Conservation (phyloP, 1,140 invertebrate species). For the Sminthurides bifidus region DNA sequence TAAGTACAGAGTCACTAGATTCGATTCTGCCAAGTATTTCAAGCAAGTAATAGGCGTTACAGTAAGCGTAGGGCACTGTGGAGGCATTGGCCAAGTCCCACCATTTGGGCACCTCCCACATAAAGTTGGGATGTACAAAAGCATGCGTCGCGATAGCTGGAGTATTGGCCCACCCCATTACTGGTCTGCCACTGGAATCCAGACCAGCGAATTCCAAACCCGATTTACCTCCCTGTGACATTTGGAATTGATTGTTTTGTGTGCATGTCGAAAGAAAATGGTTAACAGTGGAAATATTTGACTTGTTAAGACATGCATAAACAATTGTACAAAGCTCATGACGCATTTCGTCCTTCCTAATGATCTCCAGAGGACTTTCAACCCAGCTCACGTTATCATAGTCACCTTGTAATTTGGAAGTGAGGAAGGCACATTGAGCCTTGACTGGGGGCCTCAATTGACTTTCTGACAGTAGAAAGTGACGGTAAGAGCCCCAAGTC, state of each 20-base stretch:
- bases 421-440: not conserved
- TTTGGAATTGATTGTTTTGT: not conserved
- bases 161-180: slow-evolving; percentile 90
- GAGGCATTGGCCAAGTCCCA: slow-evolving; percentile 87
- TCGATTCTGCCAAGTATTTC: slow-evolving; percentile 69
- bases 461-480: not conserved
- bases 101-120: slow-evolving; percentile 77
- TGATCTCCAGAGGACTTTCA: not conserved
- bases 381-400: not conserved
- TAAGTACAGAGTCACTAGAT: slow-evolving; percentile 70
- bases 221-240: slow-evolving; percentile 36
- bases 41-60: slow-evolving; percentile 82
- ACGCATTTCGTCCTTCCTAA: not conserved
- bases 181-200: slow-evolving; percentile 50
- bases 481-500: not conserved
- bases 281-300: too few relatives aligned
- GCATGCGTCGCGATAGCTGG: slow-evolving; percentile 71
- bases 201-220: slow-evolving; percentile 89
- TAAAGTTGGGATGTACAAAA: slow-evolving; percentile 65
- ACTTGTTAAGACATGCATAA: too few relatives aligned
- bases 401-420: not conserved
- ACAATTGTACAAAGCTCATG: not conserved
- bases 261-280: too few relatives aligned
- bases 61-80: slow-evolving; percentile 85
- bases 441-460: not conserved